phyloP scores from a whole-genome alignment of 2,888 invertebrate species.

The Trachelus iudaicus region DNA sequence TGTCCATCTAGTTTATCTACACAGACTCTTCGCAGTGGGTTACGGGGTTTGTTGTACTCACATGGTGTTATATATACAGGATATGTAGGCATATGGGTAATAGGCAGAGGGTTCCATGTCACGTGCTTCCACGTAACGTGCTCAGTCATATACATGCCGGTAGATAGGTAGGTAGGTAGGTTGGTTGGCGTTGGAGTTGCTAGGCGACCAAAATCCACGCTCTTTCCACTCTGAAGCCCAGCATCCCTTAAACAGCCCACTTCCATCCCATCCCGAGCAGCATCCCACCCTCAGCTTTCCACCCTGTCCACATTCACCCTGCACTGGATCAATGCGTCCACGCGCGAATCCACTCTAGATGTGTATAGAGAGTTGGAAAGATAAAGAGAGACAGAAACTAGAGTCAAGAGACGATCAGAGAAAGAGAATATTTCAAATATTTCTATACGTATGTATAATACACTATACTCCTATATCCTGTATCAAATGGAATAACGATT shows the following conservation, averaged over 20 bases:
- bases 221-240: conserved; percentile 30
- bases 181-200: conserved; percentile 35
- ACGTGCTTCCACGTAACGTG: too few species aligned
- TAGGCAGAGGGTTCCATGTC: not conserved
- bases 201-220: conserved; percentile 32
- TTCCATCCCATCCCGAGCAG: conserved; percentile 20
- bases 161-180: conserved; percentile 9
- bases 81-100: not conserved
- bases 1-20: too few species aligned
- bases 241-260: conserved; percentile 40
- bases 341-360: conserved; percentile 26
- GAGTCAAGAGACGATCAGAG: not conserved
- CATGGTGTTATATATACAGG: not conserved
- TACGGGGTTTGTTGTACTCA: conserved; percentile 1
- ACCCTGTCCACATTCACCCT: conserved; percentile 25
- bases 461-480: too few species aligned
- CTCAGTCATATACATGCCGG: too few species aligned
- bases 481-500: conserved; percentile 29
- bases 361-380: conserved; percentile 13
- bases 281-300: conserved; percentile 12
- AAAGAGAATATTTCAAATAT: too few species aligned
- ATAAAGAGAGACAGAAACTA: conserved; percentile 8
- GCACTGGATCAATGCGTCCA: conserved; percentile 42
- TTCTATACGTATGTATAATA: too few species aligned
- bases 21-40: not conserved